These are phyloP conservation scores for Melopsittacus undulatus DNA, from an alignment of 2,797 vertebrate species.

Conservation along the genomic window DNA sequence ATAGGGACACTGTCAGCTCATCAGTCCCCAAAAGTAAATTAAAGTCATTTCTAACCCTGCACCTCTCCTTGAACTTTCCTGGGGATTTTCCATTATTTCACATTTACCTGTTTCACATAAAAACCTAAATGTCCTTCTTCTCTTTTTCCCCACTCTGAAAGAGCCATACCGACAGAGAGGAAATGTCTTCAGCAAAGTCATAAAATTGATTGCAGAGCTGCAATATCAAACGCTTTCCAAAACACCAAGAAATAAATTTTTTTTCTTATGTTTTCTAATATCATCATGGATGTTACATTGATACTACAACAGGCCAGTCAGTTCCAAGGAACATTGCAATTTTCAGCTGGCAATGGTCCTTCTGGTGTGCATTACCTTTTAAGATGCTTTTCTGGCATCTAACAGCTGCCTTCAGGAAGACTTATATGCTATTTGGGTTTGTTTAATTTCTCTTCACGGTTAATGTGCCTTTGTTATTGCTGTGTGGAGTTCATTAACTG, in stretches of 20 bases:
- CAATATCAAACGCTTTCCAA: neutral
- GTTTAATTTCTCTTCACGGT: conserved; percentile 21
- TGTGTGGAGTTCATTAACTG: neutral
- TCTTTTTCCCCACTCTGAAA: neutral
- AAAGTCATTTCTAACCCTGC: neutral
- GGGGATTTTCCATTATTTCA: neutral
- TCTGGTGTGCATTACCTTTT: conserved; percentile 9
- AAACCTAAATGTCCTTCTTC: neutral
- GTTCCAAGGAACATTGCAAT: neutral
- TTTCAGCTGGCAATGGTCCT: conserved; percentile 30
- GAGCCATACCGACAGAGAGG: neutral
- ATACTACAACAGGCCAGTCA: neutral
- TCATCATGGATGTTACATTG: rapidly evolving
- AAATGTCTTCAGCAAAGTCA: neutral
- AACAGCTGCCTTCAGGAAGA: conserved; percentile 26
- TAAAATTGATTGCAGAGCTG: neutral
- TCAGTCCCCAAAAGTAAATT: neutral
- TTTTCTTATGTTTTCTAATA: neutral
- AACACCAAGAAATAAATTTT: neutral
- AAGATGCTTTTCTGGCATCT: neutral
- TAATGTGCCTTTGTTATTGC: conserved; percentile 27
- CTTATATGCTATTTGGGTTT: neutral
- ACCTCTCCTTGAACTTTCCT: neutral
- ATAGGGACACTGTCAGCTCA: neutral
- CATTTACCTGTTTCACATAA: neutral